Base-by-base conservation (phyloP, 2,797 vertebrate genomes). In the Smutsia gigantea region DNA sequence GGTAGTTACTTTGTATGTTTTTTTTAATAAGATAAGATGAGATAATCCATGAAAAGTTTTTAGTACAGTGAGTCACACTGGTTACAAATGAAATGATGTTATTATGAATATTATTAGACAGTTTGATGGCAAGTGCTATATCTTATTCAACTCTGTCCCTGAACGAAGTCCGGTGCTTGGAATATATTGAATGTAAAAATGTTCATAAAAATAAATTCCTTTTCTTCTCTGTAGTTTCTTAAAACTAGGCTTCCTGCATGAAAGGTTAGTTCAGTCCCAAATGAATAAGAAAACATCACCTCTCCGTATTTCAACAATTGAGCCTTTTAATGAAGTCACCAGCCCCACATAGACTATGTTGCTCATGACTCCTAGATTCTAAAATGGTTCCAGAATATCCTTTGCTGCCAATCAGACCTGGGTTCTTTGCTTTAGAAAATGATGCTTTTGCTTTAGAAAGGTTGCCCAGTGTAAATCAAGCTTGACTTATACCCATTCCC, bases 121-220 rank as follows among this genome's bases (percentile, higher is more conserved):
- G 11, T 15, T 9, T 3, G 37, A 74, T 39, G 51, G 4, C 3
- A 66, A 17, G 23, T 9, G 4, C 3, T 55, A 1, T 8, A 7
- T 39, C 5, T 81, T 78, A 39, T n/a, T 59, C 17, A 37, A 29
- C n/a, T 72, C 14, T 27, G 25, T n/a, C 53, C 19, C 37, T 86
- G 51, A 63, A 12, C 46, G 89, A 51, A 82, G 19, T 66, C 7
- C 11, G 34, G 34, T n/a, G 29, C 29, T 83, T 74, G 3, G n/a
- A 64, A 42, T 34, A 64, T 4, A 64, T 2, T 10, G 18, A n/a
- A 1, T n/a, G 2, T 57, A 55, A 37, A 90, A 79, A 37, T 3
- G 23, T 34, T 34, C 4, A 55, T 49, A 75, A 29, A 72, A 81
- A 74, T 42, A 57, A 63, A 92, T 42, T 59, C 6, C 0, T 63